Conservation (phyloP, 64 coral and sea anemone species). For the Cladopsammia gracilis region DNA sequence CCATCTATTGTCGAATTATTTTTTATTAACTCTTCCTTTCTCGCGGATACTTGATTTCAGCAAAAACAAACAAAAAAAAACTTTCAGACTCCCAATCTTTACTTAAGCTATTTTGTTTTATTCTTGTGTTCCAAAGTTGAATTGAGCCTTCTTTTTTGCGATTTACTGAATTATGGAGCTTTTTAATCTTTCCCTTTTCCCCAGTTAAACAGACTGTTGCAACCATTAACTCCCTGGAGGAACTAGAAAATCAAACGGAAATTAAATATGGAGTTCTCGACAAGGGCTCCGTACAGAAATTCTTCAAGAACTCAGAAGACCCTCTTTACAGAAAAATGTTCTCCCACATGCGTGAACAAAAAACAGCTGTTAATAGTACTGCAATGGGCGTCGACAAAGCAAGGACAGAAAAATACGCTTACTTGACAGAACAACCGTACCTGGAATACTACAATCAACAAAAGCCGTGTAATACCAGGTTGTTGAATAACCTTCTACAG, state of each 20-base stretch:
- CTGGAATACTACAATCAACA: constrained; percentile 77
- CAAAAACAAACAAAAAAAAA: no score
- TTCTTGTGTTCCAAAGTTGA: no score
- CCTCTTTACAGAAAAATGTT: constrained; percentile 76
- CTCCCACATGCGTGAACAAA: constrained; percentile 63
- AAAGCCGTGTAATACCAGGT: constrained; percentile 86
- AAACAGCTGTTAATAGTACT: constrained; percentile 57
- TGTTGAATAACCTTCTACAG: constrained; percentile 83
- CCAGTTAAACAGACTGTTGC: constrained; percentile 67
- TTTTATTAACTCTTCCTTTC: no score
- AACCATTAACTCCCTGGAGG: constrained; percentile 85
- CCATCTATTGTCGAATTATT: no score
- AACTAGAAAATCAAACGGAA: constrained; percentile 72
- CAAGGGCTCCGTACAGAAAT: constrained; percentile 61
- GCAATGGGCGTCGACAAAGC: constrained; percentile 65
- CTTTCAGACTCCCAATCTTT: no score
- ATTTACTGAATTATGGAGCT: not conserved
- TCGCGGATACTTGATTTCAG: no score
- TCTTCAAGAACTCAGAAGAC: constrained; percentile 76
- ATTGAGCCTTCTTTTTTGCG: not conserved
- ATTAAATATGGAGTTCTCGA: constrained; percentile 82
- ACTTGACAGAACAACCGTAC: constrained; percentile 80
- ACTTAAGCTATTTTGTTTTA: no score
- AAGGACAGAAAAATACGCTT: constrained; percentile 79
- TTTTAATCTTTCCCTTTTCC: not conserved